A percentile compares a stretch with the other conserved stretches of the same genome.
Conservation (phyloP, 2,888 invertebrate genomes). For the Pediacus dermestoides region DNA sequence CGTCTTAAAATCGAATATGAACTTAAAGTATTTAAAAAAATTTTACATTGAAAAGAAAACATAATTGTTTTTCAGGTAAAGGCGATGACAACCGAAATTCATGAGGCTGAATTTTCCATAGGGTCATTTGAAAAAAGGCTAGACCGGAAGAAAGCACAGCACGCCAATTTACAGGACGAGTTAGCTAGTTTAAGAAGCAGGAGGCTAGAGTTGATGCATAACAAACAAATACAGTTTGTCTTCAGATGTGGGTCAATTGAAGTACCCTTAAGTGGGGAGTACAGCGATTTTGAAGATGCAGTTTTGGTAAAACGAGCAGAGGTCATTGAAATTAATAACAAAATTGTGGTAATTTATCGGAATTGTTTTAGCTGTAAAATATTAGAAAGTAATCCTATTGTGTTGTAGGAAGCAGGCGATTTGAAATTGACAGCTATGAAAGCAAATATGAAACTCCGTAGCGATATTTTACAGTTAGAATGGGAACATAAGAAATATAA, state of each 20-base stretch:
- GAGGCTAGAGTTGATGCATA: constrained; percentile 40
- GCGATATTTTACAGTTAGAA: constrained; percentile 63
- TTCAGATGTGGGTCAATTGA: constrained; percentile 71
- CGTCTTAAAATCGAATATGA: constrained; percentile 69
- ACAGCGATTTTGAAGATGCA: constrained; percentile 60
- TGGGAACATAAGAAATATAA: constrained; percentile 70
- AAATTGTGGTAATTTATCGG: constrained; percentile 61
- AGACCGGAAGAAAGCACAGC: constrained; percentile 34
- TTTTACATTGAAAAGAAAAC: no score
- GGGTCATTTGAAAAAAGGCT: constrained; percentile 42
- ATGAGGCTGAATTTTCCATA: constrained; percentile 50
- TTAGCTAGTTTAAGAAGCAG: constrained; percentile 37
- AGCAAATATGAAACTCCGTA: constrained; percentile 62
- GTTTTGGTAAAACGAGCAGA: constrained; percentile 61
- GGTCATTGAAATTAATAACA: constrained; percentile 64
- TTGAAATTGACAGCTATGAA: constrained; percentile 66
- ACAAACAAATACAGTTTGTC: constrained; percentile 60
- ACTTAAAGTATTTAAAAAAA: constrained; percentile 62
- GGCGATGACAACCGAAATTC: constrained; percentile 49
- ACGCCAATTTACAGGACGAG: constrained; percentile 30
- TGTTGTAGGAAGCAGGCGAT: constrained; percentile 59
- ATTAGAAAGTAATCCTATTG: no score
- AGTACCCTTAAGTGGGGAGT: constrained; percentile 55
- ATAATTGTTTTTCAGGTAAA: constrained; percentile 43
- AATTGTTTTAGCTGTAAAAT: no score